Evolutionary conservation across 2,888 invertebrate genomes (phyloP), one percentile per base, ranked within the genome.

Genomic region (Nemotelus pantherinus): DNA sequence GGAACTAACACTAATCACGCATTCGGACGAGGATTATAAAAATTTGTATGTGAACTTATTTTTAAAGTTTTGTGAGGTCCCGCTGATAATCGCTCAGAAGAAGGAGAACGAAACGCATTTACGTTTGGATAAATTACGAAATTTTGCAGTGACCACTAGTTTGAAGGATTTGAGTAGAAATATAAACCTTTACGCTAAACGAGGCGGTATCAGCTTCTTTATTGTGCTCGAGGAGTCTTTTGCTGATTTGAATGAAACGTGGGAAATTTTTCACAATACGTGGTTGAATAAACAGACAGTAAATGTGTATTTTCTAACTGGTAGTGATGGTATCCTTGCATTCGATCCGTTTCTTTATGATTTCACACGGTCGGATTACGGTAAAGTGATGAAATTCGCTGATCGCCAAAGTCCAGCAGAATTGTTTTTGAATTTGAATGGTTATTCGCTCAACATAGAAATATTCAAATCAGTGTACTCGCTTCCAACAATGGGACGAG

Each of bases 381-480:
- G 74, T 3, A 60, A 41, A 48, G 60, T 57, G n/a, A 47, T 77
- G 68, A 39, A 41, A 39, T 41, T 63, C 2, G 39, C 43, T 5
- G 64, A 71, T 39, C n/a, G 76, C 39, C 57, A 70, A 70, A 64
- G 43, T 53, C n/a, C 76, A 25, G 44, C n/a, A 45, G 79, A 80
- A 3, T 72, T 82, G 2, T 85, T 87, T 75, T 39, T 78, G 9
- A 83, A 87, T 78, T 80, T 87, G 0, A 80, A 87, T 75, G 84
- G 84, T 2, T 86, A 86, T 81, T 83, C 85, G 1, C 4, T 87
- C 9, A 83, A 83, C 2, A 80, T 84, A 0, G 86, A 87, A 78
- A 83, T 85, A 45, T 87, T 87, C 71, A 81, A 83, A 76, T 86
- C 87, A 0, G 84, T 84, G 0, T 86, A 84, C 77, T 83, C 86